Conservation (phyloP, 2,888 invertebrate species). For the Rhabditoides inermis region DNA sequence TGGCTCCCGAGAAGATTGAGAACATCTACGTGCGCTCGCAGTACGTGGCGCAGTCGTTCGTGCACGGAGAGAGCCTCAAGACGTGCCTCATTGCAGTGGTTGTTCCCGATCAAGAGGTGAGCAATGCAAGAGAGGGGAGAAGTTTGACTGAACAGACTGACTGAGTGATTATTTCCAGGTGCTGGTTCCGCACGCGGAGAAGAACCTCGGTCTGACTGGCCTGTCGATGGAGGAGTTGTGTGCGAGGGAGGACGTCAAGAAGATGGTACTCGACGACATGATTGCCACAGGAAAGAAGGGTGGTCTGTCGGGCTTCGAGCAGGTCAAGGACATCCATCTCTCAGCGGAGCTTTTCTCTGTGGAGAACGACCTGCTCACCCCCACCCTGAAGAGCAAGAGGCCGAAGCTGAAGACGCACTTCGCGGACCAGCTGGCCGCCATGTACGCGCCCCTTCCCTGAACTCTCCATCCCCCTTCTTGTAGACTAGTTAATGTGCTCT, state of each 20-base stretch:
- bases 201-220: constrained; percentile 18
- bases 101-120: constrained; percentile 68
- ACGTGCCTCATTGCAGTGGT: constrained; percentile 87
- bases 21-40: constrained; percentile 84
- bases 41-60: constrained; percentile 88
- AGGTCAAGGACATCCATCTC: constrained; percentile 78
- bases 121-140: background rate
- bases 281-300: constrained; percentile 76
- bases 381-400: constrained; percentile 87
- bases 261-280: constrained; percentile 80
- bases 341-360: constrained; percentile 90
- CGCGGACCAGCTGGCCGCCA: constrained; percentile 23
- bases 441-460: too few relatives aligned
- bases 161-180: constrained; percentile 16
- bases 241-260: constrained; percentile 65
- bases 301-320: constrained; percentile 89
- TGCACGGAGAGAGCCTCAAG: constrained; percentile 88
- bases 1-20: constrained; percentile 97
- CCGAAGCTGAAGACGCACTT: constrained; percentile 57
- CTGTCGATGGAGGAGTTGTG: constrained; percentile 39
- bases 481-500: too few relatives aligned
- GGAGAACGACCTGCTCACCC: constrained; percentile 88
- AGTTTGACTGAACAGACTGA: background rate
- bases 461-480: too few relatives aligned
- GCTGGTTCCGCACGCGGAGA: constrained; percentile 25